Evolutionary conservation across 2,113 vertebrate genomes (phyloP).

Genomic region (Aphyosemion australe): DNA sequence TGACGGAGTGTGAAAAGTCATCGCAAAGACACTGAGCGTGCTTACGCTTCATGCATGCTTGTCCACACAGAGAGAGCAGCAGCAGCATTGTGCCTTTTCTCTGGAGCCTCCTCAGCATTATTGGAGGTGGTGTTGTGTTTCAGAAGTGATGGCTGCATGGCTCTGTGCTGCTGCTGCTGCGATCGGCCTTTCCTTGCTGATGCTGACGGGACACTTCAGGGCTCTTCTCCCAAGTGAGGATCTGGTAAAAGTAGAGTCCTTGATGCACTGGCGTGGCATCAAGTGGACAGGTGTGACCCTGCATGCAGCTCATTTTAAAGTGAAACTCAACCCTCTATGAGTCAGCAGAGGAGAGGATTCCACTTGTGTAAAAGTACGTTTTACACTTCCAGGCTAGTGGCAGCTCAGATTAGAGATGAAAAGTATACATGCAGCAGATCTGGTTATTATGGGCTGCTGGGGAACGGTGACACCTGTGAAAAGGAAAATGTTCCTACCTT

Average conservation of each 20-base stretch:
- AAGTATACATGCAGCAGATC: conserved; percentile 14
- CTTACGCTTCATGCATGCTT: conserved; percentile 2
- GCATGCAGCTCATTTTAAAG: conserved; percentile 1
- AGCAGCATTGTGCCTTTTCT: conserved; percentile 27
- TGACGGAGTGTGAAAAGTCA: conserved; percentile 8
- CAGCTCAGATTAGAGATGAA: conserved; percentile 2
- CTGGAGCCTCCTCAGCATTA: conserved; percentile 68
- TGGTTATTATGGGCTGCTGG: conserved; percentile 1
- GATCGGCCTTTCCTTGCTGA: conserved; percentile 49
- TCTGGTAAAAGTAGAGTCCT: conserved; percentile 35
- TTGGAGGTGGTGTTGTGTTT: conserved; percentile 72
- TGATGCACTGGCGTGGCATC: conserved; percentile 14
- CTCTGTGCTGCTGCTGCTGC: conserved; percentile 41
- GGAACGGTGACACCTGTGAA: background rate
- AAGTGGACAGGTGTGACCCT: conserved; percentile 46
- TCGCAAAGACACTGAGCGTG: conserved; percentile 20
- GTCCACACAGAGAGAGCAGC: conserved; percentile 4
- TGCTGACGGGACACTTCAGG: conserved; percentile 61
- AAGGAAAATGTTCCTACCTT: conserved; percentile 38
- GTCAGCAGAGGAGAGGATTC: conserved; percentile 27
- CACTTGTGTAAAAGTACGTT: conserved; percentile 6
- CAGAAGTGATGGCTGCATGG: conserved; percentile 42
- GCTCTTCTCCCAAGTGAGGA: conserved; percentile 26
- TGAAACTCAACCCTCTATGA: conserved; percentile 26
- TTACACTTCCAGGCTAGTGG: conserved; percentile 16